Evolutionary conservation across 2,113 vertebrate species (phyloP), one percentile per base, ranked within the genome.

Genomic region (Trogon melanurus): DNA sequence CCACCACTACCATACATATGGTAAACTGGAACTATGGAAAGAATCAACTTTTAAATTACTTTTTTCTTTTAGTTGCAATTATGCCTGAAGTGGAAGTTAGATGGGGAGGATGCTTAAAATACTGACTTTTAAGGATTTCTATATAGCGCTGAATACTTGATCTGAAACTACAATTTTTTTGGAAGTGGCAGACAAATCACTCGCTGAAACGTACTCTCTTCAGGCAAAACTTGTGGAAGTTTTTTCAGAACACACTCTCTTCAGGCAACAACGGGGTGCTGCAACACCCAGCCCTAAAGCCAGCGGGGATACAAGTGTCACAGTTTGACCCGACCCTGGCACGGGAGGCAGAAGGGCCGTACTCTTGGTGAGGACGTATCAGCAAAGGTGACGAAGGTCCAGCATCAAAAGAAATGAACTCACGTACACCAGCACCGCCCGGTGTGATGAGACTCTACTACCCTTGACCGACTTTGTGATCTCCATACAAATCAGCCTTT

Each of bases 71-170:
- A 60, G 66, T 76, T 84, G 57, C 12, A 73, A 70, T 53, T 82
- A 75, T 3, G 15, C 36, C 45, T 64, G 3, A 89, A 87, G 38
- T 58, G 34, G 83, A 58, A 95, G 50, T 4, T 51, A 75, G 44
- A 88, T 58, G 38, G 62, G n/a, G 90, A 92, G 32, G 81, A 76
- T n/a, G 34, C 45, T 80, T 88, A 75, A 91, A 96, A 88, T 13
- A 88, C 12, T 4, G 21, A 47, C 66, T 67, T 54, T 32, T 13
- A 2, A 6, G 72, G 25, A 32, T 25, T 75, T 61, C 76, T 38
- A 15, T 50, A 13, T 5, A 50, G n/a, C 47, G 65, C 0, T 83
- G 60, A 79, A 54, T 20, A 30, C 16, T 67, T 88, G 56, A 86
- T n/a, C 64, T 18, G 23, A 89, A 91, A 88, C n/a, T 21, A 67